A percentile compares a stretch with the other conserved stretches of the same genome.
Evolutionary conservation across 1,140 invertebrate genomes (phyloP).

Genomic region (Tenebrio molitor): DNA sequence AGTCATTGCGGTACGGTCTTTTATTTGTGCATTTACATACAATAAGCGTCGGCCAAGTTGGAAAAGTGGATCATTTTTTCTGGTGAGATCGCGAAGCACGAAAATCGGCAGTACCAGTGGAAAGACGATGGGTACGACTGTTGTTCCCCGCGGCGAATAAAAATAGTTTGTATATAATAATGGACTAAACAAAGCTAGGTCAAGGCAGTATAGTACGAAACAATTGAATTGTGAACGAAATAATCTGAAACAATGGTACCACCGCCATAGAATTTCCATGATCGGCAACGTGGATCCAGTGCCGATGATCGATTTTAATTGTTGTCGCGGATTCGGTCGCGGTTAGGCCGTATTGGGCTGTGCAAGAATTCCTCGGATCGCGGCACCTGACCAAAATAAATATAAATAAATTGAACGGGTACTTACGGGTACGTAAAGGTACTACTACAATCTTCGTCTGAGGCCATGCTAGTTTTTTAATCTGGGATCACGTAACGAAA

Average conservation of each 20-base stretch:
- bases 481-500: conserved; percentile 46
- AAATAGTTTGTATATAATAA: too few relatives aligned
- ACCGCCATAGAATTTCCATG: too few relatives aligned
- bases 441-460: conserved; percentile 58
- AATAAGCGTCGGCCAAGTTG: too few relatives aligned
- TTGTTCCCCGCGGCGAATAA: too few relatives aligned
- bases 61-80: too few relatives aligned
- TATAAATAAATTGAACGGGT: conserved; percentile 2
- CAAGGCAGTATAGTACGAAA: conserved; percentile 20
- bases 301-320: conserved; percentile 6
- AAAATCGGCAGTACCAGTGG: too few relatives aligned
- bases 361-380: conserved; percentile 15
- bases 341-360: background rate
- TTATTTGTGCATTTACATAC: too few relatives aligned
- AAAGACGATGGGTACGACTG: too few relatives aligned
- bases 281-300: too few relatives aligned
- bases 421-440: conserved; percentile 58
- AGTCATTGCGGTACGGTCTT: too few relatives aligned
- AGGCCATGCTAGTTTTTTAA: conserved; percentile 52
- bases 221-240: conserved; percentile 2
- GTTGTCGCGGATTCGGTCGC: background rate
- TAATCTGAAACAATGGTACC: conserved; percentile 20
- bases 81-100: too few relatives aligned
- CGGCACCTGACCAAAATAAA: conserved; percentile 32
- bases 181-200: conserved; percentile 34